Evolutionary conservation across 2,797 vertebrate species (phyloP), one percentile per base, ranked within the genome.

Genomic region (Chelmon rostratus): DNA sequence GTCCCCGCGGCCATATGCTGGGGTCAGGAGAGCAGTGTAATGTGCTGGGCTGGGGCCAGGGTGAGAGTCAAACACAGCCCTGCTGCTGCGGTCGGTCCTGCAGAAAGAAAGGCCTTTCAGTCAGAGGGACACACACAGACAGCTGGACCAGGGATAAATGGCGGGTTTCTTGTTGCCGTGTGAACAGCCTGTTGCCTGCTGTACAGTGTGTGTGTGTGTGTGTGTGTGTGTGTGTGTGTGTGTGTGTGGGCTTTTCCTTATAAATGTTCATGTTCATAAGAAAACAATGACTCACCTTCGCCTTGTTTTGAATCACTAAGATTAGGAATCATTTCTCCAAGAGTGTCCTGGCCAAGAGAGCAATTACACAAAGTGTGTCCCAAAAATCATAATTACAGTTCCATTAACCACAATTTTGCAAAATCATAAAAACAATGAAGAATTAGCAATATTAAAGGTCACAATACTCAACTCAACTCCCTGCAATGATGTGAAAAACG

Each of bases 41-140:
- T 65, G 52, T 53, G 59, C 52, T 68, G 82, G 71, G 40, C 23
- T 0, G 6, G 18, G 59, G 79, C 69, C 72, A 56, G 63, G 19
- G 38, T 53, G 54, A 69, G 57, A 78, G 54, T 59, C 57, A 66
- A 52, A 62, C 68, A 77, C 71, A 23, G 50, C 6, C 73, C 58
- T 40, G 73, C 57, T 75, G 54, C 64, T 79, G 69, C 66, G 63
- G 70, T 75, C 58, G 11, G 44, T 69, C 68, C 42, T 38, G 46
- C 46, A 54, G 68, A 78, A 71, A 90, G 82, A 87, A 82, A 86
- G 63, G 53, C 61, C 73, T 71, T 84, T 91, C 61, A 90, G 68
- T 73, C 68, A 73, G 42, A 49, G 9, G 15, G 65, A 74, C 47
- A 57, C 46, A 49, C 73, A 50, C 23, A 68, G 63, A 83, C 91